A percentile compares a stretch with the other conserved stretches of the same genome.
Conservation (phyloP, 1,140 invertebrate genomes). For the Campoletis sonorensis region DNA sequence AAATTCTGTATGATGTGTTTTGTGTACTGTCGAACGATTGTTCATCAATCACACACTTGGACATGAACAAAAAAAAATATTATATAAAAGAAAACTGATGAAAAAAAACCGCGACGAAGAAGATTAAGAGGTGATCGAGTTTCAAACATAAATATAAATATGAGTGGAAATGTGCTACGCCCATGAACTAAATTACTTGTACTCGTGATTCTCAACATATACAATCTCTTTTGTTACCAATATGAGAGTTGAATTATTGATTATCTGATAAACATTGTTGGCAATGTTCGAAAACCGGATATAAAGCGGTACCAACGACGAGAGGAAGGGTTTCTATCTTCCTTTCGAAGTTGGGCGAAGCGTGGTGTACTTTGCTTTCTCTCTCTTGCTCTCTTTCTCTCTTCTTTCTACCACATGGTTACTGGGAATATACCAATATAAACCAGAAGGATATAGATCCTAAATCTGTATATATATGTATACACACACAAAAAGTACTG, state of each 20-base stretch:
- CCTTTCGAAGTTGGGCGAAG: constrained; percentile 24
- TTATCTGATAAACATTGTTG: constrained; percentile 44
- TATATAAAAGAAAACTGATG: neutral
- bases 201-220: neutral
- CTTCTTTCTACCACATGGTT: neutral
- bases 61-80: neutral
- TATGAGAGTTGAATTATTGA: constrained; percentile 47
- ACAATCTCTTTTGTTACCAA: constrained; percentile 15
- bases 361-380: neutral
- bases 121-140: neutral
- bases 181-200: neutral
- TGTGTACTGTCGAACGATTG: no score
- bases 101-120: no score
- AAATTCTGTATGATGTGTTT: no score
- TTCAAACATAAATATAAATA: neutral
- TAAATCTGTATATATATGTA: neutral
- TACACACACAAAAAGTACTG: constrained; percentile 6
- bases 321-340: constrained; percentile 21
- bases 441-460: neutral
- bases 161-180: neutral
- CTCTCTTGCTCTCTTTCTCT: neutral
- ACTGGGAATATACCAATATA: constrained; percentile 13
- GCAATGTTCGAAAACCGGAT: constrained; percentile 45
- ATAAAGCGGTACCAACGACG: constrained; percentile 33
- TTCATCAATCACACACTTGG: no score